These are phyloP conservation scores for Esox lucius DNA, from an alignment of 2,797 vertebrate species.

Conservation along the genomic window DNA sequence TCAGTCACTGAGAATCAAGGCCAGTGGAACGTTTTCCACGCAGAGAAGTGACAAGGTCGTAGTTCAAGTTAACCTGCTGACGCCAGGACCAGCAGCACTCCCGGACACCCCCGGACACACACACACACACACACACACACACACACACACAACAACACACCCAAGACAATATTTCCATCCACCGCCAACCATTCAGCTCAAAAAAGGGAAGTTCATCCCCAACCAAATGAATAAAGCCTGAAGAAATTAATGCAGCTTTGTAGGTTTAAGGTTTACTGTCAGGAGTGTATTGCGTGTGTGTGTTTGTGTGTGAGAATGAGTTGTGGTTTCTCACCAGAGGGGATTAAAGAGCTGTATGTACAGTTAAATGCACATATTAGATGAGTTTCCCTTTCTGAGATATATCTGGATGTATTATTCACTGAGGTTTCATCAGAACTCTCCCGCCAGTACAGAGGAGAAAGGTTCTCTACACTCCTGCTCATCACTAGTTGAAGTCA, in stretches of 20 bases:
- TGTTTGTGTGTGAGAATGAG: background rate
- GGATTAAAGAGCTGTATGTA: background rate
- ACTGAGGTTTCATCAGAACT: background rate
- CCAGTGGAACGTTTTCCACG: background rate
- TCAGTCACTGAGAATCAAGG: background rate
- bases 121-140: background rate
- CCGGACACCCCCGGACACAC: no score
- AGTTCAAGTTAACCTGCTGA: background rate
- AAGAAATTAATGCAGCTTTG: background rate
- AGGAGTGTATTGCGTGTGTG: background rate
- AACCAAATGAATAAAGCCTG: background rate
- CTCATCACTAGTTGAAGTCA: background rate
- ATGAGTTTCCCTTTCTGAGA: background rate
- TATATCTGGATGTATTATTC: background rate
- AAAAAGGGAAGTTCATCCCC: background rate
- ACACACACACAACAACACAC: background rate
- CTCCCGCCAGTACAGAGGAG: background rate
- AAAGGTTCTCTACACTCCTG: background rate
- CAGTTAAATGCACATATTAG: background rate
- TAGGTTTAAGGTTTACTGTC: background rate
- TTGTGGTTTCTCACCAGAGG: background rate
- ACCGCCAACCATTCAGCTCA: background rate
- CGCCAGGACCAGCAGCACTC: background rate
- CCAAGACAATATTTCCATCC: background rate
- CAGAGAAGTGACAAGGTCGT: background rate